Conservation (phyloP, 2,797 vertebrate genomes). For the Thalassophryne amazonica region DNA sequence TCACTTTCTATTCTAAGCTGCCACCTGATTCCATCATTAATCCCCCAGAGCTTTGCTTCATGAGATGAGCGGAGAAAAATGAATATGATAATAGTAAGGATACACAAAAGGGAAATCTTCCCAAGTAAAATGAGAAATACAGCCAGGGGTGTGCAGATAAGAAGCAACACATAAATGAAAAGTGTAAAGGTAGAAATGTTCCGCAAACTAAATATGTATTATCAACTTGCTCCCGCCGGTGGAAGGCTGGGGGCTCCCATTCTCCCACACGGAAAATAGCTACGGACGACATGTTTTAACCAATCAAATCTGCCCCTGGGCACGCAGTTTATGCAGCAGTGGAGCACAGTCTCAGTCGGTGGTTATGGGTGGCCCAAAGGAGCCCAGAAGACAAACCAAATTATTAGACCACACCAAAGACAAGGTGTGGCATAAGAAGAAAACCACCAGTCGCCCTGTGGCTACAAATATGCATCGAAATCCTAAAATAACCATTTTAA, state of each 20-base stretch:
- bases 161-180: constrained; percentile 69
- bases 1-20: constrained; percentile 28
- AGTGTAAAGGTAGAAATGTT: constrained; percentile 69
- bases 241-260: constrained; percentile 55
- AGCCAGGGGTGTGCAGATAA: constrained; percentile 72
- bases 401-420: too few relatives aligned
- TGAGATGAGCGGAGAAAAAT: constrained; percentile 45
- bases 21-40: constrained; percentile 36
- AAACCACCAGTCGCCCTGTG: constrained; percentile 67
- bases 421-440: constrained; percentile 60
- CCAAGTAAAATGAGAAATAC: constrained; percentile 66
- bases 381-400: too few relatives aligned
- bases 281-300: constrained; percentile 75
- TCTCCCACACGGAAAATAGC: constrained; percentile 69
- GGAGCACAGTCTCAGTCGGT: constrained; percentile 77
- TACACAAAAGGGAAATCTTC: constrained; percentile 62
- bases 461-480: constrained; percentile 76
- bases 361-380: constrained; percentile 50
- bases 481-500: constrained; percentile 27
- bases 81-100: constrained; percentile 60
- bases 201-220: constrained; percentile 71
- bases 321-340: constrained; percentile 70
- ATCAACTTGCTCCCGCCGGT: constrained; percentile 52
- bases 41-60: constrained; percentile 49
- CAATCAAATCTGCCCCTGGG: constrained; percentile 87